Evolutionary conservation across 2,113 vertebrate species (phyloP).

Genomic region (Megaceryle maxima): DNA sequence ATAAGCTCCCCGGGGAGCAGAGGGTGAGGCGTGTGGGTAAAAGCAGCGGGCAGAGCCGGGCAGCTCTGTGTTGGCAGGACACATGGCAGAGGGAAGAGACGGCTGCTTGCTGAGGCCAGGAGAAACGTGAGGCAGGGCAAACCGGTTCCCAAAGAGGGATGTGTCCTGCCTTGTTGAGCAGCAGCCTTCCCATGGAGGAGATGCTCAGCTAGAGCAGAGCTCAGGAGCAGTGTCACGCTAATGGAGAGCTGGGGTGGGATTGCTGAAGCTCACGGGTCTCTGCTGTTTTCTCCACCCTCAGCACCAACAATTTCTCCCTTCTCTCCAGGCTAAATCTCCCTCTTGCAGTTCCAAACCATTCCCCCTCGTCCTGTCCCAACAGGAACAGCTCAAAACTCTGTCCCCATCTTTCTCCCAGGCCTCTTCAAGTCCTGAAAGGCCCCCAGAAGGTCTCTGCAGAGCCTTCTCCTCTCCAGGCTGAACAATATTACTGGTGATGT

Average conservation of each 20-base stretch:
- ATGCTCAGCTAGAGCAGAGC: background rate
- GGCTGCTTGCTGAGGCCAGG: background rate
- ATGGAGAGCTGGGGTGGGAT: background rate
- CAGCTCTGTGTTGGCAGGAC: fast-evolving
- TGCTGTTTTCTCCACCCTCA: background rate
- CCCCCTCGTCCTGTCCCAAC: no score
- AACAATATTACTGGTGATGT: no score
- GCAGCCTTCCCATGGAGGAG: background rate
- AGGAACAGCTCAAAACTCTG: no score
- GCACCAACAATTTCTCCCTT: no score
- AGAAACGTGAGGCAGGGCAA: background rate
- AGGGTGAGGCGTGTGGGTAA: fast-evolving
- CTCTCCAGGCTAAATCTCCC: no score
- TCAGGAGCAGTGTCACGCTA: background rate
- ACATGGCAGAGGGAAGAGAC: background rate
- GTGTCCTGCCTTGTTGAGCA: background rate
- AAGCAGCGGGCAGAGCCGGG: background rate
- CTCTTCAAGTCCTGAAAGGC: no score
- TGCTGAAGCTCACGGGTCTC: background rate
- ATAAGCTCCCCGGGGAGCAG: no score
- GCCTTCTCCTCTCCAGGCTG: no score
- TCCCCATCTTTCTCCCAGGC: no score
- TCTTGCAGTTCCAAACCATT: no score
- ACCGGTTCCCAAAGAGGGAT: background rate
- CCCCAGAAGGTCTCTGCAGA: no score